These are phyloP conservation scores for Melieria omissa DNA, from an alignment of 2,888 invertebrate genomes.

Conservation along the genomic window DNA sequence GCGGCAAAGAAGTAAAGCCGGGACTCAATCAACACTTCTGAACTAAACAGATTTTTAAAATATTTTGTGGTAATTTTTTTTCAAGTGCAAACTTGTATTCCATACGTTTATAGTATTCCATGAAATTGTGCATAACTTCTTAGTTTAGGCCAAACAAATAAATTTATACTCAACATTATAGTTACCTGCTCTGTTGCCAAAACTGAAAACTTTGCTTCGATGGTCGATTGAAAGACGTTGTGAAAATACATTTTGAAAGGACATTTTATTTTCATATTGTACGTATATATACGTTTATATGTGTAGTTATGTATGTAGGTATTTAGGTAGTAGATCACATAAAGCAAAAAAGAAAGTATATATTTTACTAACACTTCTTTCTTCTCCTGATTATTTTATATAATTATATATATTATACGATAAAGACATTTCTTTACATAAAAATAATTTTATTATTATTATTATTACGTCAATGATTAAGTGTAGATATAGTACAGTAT, in stretches of 20 bases:
- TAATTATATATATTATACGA: conserved; percentile 19
- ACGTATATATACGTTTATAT: conserved; percentile 38
- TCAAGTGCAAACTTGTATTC: too few species aligned
- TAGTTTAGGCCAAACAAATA: too few species aligned
- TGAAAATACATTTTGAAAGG: conserved; percentile 12
- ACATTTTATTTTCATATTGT: conserved; percentile 31
- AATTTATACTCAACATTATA: too few species aligned
- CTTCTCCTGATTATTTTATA: conserved; percentile 1
- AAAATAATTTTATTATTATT: conserved; percentile 27
- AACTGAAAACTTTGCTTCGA: not conserved
- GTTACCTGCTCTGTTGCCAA: too few species aligned
- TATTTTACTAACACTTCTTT: conserved; percentile 41
- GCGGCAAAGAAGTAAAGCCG: conserved; percentile 52
- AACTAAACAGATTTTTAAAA: too few species aligned
- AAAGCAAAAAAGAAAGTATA: conserved; percentile 57
- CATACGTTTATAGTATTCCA: too few species aligned
- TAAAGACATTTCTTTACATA: conserved; percentile 33
- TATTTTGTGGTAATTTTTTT: too few species aligned
- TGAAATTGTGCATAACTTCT: too few species aligned
- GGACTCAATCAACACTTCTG: not conserved
- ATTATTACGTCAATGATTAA: not conserved
- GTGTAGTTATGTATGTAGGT: conserved; percentile 35
- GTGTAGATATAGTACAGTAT: conserved; percentile 29
- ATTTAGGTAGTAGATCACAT: conserved; percentile 56
- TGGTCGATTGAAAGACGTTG: too few species aligned